Conservation (phyloP, 1,140 invertebrate species). For the Ceratina australensis region DNA sequence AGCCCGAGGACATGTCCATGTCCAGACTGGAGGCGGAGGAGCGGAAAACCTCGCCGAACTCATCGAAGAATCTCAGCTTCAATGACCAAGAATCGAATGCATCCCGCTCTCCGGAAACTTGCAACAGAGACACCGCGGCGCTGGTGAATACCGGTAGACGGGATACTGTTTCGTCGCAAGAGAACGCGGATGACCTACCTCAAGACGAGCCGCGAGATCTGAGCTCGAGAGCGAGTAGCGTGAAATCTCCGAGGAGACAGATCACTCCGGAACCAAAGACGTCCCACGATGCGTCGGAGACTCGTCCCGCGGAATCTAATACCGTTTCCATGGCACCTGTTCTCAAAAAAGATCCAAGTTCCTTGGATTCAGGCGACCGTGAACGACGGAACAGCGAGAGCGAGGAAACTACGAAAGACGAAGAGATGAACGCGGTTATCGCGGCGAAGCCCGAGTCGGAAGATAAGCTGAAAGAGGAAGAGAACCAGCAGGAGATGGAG, state of each 20-base stretch:
- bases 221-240: conserved; percentile 72
- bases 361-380: too few relatives aligned
- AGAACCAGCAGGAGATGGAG: conserved; percentile 36
- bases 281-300: conserved; percentile 32
- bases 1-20: conserved; percentile 83
- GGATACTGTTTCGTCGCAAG: conserved; percentile 41
- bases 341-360: too few relatives aligned
- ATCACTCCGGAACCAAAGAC: conserved; percentile 70
- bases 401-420: conserved; percentile 37
- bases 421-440: conserved; percentile 16
- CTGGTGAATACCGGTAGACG: conserved; percentile 12
- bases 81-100: conserved; percentile 58
- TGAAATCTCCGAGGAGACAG: conserved; percentile 66
- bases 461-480: conserved; percentile 39
- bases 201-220: conserved; percentile 75
- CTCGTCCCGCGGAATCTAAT: conserved; percentile 8
- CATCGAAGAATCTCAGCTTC: conserved; percentile 51
- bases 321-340: too few relatives aligned
- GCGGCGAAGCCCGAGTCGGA: conserved; percentile 29
- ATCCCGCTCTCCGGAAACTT: conserved; percentile 51
- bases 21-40: conserved; percentile 74
- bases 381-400: conserved; percentile 1
- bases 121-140: conserved; percentile 34
- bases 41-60: conserved; percentile 65
- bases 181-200: conserved; percentile 51